Evolutionary conservation across 2,797 vertebrate species (phyloP).

Genomic region (Tragopan temminckii): DNA sequence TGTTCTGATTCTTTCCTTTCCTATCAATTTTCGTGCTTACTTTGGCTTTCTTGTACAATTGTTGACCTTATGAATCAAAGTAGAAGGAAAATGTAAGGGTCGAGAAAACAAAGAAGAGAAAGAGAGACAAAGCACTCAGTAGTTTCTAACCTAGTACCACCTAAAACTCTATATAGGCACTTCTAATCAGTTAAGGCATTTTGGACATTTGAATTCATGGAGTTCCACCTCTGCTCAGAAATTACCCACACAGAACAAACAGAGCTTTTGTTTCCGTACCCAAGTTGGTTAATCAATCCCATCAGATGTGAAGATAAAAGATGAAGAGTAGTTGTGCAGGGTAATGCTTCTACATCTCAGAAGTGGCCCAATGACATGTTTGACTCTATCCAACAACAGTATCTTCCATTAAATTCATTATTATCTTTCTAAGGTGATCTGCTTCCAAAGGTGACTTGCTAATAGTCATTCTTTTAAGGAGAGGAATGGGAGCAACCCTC

Average conservation of each 20-base stretch:
- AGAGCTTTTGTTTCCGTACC: slow-evolving; percentile 4
- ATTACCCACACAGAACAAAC: not conserved
- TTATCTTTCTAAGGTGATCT: not conserved
- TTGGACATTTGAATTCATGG: not conserved
- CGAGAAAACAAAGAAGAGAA: not conserved
- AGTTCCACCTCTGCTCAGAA: not conserved
- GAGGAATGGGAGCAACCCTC: not conserved
- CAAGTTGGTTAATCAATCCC: not conserved
- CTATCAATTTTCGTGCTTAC: not conserved
- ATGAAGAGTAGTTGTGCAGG: not conserved
- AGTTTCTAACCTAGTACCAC: not conserved
- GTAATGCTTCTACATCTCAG: not conserved
- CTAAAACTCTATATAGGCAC: not conserved
- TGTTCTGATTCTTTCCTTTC: not conserved
- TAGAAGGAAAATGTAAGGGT: not conserved
- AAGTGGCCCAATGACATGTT: not conserved
- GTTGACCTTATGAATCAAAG: not conserved
- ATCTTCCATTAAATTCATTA: not conserved
- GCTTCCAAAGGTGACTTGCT: not conserved
- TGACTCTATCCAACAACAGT: not conserved
- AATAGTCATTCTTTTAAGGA: not conserved
- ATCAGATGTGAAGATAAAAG: not conserved
- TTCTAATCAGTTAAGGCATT: not conserved
- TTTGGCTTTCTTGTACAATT: not conserved
- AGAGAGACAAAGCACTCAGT: not conserved